Conservation (phyloP, 2,113 vertebrate genomes). For the Halichoeres trimaculatus region DNA sequence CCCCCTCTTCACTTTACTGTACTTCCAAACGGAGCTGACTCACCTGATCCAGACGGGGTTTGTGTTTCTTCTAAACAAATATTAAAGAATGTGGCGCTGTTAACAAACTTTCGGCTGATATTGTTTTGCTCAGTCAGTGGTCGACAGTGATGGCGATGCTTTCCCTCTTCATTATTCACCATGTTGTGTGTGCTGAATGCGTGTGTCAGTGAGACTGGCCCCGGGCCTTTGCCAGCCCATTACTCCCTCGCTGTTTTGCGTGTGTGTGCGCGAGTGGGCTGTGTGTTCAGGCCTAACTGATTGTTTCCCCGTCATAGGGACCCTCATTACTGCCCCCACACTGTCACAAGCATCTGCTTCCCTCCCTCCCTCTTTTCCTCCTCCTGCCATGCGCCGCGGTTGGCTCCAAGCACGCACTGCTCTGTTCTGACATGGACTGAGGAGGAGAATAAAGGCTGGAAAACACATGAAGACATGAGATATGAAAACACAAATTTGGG, state of each 20-base stretch:
- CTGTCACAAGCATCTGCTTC: slow-evolving; percentile 75
- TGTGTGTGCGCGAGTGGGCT: slow-evolving; percentile 43
- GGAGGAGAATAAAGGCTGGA: slow-evolving; percentile 12
- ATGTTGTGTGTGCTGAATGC: slow-evolving; percentile 26
- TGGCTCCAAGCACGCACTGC: slow-evolving; percentile 22
- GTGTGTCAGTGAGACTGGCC: slow-evolving; percentile 55
- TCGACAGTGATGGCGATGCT: slow-evolving; percentile 37
- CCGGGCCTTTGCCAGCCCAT: slow-evolving; percentile 72
- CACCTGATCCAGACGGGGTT: slow-evolving; percentile 22
- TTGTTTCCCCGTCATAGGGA: slow-evolving; percentile 66
- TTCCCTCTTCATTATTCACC: slow-evolving; percentile 56
- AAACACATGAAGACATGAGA: slow-evolving; percentile 21
- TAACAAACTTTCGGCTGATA: slow-evolving; percentile 27
- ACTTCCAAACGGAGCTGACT: slow-evolving; percentile 37
- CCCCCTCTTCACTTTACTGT: background rate
- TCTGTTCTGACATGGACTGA: slow-evolving; percentile 14
- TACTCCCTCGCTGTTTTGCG: slow-evolving; percentile 69
- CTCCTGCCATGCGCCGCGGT: slow-evolving; percentile 35
- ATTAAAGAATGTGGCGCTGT: slow-evolving; percentile 15
- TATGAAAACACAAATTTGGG: slow-evolving; percentile 7
- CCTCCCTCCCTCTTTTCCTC: slow-evolving; percentile 16
- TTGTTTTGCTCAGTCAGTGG: slow-evolving; percentile 34
- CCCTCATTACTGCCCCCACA: slow-evolving; percentile 73
- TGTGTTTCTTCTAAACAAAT: slow-evolving; percentile 29
- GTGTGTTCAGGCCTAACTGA: slow-evolving; percentile 66